Evolutionary conservation across 2,888 invertebrate species (phyloP).

Genomic region (Tolmerus cingulatus): DNA sequence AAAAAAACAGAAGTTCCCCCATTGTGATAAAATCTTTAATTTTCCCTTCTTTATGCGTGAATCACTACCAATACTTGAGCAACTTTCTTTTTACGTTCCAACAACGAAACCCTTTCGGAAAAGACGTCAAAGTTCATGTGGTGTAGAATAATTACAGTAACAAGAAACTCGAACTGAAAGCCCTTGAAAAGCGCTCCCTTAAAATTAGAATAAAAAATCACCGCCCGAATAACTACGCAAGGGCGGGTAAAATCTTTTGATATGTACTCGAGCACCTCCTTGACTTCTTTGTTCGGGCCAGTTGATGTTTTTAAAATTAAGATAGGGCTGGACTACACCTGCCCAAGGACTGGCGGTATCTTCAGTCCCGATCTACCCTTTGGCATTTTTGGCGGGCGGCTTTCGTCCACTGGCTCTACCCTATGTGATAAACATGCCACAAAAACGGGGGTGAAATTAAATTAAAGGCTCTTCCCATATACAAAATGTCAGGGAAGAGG

Average conservation of each 20-base stretch:
- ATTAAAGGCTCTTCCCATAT: conserved; percentile 6
- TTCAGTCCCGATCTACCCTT: neutral
- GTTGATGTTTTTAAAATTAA: neutral
- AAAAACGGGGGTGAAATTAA: conserved; percentile 2
- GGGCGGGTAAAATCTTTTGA: neutral
- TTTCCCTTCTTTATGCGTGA: no score
- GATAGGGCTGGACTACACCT: neutral
- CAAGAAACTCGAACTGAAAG: neutral
- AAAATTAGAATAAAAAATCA: neutral
- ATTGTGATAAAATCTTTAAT: neutral
- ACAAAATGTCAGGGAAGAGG: conserved; percentile 11
- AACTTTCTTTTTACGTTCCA: neutral
- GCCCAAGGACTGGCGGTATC: neutral
- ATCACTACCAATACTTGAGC: neutral
- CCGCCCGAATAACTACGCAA: neutral
- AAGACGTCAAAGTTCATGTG: neutral
- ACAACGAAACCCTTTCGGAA: neutral
- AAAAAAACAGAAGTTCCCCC: no score
- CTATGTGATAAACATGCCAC: conserved; percentile 5
- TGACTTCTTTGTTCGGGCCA: neutral
- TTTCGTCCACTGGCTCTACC: neutral
- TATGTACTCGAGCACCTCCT: neutral
- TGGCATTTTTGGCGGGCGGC: neutral
- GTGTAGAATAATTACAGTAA: neutral
- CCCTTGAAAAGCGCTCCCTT: neutral